Base-by-base conservation (phyloP, 2,113 vertebrate species). In the Notarius lentiginosus region DNA sequence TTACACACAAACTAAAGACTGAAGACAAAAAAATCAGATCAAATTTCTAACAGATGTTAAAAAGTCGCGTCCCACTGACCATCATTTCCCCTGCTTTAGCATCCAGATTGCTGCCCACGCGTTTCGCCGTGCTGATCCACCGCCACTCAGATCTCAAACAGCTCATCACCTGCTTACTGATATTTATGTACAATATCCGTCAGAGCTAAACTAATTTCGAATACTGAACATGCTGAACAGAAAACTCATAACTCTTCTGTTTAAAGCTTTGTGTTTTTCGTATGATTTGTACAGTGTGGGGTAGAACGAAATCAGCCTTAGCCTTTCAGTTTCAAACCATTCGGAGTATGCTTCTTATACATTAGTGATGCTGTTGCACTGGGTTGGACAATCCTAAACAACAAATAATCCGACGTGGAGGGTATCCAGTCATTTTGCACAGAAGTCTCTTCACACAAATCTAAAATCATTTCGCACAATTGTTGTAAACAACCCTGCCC, bases 101-200 rank as follows among this genome's bases (percentile, higher is more conserved):
- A 56, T 56, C 55, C 55, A 56, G 55, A 22, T 61, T 58, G 79
- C 22, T 73, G 66, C 86, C 84, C 79, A 84, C 84, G 77, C n/a
- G 75, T 84, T 77, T 79, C 84, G 82, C 17, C 86, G 51, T 60
- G 82, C 73, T 79, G 72, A 87, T 79, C 86, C 86, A 61, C 61
- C 76, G 65, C 82, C 82, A 87, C 58, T 60, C 4, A 18, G 56
- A 58, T 14, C 18, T 60, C 58, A 18, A 60, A 61, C 60, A 61
- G 60, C 18, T 61, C 5, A 61, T 8, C 6, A 61, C 4, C 18
- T 20, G 58, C 1, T 60, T 60, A 15, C 2, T 60, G 58, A 60
- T 17, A 9, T 55, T 11, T 55, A 60, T 60, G 58, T 60, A 18
- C 15, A 41, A 3, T 58, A 58, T 58, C 56, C 12, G 18, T 60